Base-by-base conservation (phyloP, 2,888 invertebrate genomes). In the Elmis aenea region DNA sequence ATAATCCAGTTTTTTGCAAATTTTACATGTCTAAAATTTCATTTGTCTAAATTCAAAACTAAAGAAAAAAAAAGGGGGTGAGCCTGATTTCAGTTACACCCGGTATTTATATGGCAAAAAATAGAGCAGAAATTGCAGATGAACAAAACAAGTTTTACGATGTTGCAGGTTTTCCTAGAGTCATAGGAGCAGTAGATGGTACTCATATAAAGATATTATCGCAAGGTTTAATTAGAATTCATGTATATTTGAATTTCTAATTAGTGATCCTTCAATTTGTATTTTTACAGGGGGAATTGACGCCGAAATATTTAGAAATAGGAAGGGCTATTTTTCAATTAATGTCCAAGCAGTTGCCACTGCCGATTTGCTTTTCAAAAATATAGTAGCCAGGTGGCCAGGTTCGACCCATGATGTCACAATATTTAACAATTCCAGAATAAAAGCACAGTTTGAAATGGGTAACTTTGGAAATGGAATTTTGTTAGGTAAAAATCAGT, bases 341-440 rank as follows among this genome's bases (percentile, higher is more conserved):
- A 23, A 23, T 11, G 10, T 23, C n/a, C 23, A 23, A n/a, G n/a
- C n/a, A n/a, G n/a, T 23, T 3, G 9, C 23, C n/a, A 23, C 9
- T 23, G 23, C 23, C 5, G 23, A 23, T n/a, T 11, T 23, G 4
- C 10, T 23, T 23, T 23, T 23, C 10, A 4, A 23, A n/a, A n/a
- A n/a, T n/a, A n/a, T n/a, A n/a, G n/a, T n/a, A n/a, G n/a, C n/a
- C n/a, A n/a, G n/a, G n/a, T 23, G 23, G n/a, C 23, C 23, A 5
- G 23, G 23, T n/a, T 23, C 23, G 10, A 23, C 23, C 3, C 23
- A 23, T 23, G 9, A 23, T n/a, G 9, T n/a, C n/a, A 23, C 23
- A 5, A n/a, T 23, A 9, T 23, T 11, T 3, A n/a, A 5, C n/a
- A 23, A 5, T 3, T 23, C n/a, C n/a, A n/a, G n/a, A n/a, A n/a